These are phyloP conservation scores for Dromiciops gliroides DNA, from an alignment of 2,113 vertebrate species.

Conservation along the genomic window DNA sequence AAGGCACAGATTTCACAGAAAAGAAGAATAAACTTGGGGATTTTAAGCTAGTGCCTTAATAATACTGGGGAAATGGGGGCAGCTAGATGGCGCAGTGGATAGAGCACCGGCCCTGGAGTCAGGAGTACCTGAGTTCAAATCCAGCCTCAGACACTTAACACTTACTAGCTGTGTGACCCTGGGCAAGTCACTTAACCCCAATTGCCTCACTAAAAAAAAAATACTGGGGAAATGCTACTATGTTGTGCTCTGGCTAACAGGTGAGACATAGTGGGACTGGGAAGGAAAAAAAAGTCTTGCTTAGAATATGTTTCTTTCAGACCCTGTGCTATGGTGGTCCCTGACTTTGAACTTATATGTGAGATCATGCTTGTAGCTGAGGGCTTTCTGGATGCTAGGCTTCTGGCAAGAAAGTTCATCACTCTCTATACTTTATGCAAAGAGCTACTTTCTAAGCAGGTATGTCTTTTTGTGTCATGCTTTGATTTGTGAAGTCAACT, in stretches of 20 bases:
- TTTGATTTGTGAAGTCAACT: accelerated
- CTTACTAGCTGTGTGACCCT: no score
- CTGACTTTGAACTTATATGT: slow-evolving; percentile 86
- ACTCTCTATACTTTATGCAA: slow-evolving; percentile 85
- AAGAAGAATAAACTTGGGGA: neutral
- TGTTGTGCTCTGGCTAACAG: neutral
- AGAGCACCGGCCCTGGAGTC: no score
- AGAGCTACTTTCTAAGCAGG: slow-evolving; percentile 86
- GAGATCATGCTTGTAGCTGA: slow-evolving; percentile 89
- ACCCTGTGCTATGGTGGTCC: slow-evolving; percentile 87
- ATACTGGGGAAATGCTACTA: neutral
- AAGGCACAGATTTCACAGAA: neutral
- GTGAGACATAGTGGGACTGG: neutral
- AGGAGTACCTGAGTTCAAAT: no score
- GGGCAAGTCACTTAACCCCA: no score
- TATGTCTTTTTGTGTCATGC: slow-evolving; percentile 13
- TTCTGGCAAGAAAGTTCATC: slow-evolving; percentile 86
- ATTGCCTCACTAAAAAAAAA: no score
- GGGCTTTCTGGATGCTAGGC: slow-evolving; percentile 85
- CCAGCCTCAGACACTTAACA: no score
- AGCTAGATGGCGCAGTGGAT: no score
- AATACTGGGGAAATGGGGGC: neutral
- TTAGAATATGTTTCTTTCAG: slow-evolving; percentile 42
- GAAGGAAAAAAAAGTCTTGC: neutral
- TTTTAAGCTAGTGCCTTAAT: neutral